Base-by-base conservation (phyloP, 2,113 vertebrate genomes). In the Corapipo altera region DNA sequence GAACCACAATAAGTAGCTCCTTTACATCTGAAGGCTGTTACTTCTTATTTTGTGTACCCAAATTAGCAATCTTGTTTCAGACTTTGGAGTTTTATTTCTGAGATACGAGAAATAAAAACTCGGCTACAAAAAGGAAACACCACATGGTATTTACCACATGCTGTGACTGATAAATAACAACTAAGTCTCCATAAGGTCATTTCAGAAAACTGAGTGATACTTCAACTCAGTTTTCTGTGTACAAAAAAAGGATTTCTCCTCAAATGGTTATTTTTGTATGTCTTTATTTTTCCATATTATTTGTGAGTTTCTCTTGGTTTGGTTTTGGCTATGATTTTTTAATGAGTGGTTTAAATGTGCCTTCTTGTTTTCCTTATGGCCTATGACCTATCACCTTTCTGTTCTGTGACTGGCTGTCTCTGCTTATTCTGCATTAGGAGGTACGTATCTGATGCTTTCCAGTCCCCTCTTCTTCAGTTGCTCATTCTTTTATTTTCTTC, bases 341-440 rank as follows among this genome's bases (percentile, higher is more conserved):
- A 91, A 97, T 88, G 97, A 94, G 97, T 98, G 98, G 98, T 98
- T 98, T 98, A 98, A 97, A 98, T 97, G 98, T 98, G 97, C 98
- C 98, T 98, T 98, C 97, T 98, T 98, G 97, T 98, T 97, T 98
- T 98, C 94, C 98, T 98, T 98, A 98, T 98, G 98, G 97, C 98
- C 98, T 98, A 98, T 98, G 98, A 99, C 98, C 98, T 98, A 97
- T 98, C 98, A 98, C 98, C 98, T 98, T 98, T 99, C 98, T 99
- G 98, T 98, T 98, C 98, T 99, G 98, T 99, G 98, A 98, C 96
- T 98, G 98, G 98, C 98, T 98, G 98, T 98, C 98, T 98, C 98
- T 98, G 97, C 98, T 98, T 98, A 98, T 98, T 98, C 98, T 99
- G 98, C 98, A 80, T 98, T 98, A 99, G 99, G 99, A 99, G 99